phyloP scores from a whole-genome alignment of 2,888 invertebrate species.

The Brachyptera putata region DNA sequence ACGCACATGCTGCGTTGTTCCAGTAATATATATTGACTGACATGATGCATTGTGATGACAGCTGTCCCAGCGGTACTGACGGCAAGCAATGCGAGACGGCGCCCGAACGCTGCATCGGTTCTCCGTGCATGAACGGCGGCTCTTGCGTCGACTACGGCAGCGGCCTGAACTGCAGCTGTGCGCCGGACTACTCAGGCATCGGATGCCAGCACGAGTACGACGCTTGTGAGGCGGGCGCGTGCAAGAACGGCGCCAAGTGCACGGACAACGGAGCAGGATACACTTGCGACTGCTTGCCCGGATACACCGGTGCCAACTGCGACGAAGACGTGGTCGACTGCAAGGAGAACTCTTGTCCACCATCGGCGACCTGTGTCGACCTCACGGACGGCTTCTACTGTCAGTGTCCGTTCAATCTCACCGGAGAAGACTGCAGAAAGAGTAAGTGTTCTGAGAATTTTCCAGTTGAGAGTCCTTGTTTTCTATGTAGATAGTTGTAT shows the following conservation, averaged over 20 bases:
- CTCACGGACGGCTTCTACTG: constrained; percentile 88
- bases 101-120: constrained; percentile 89
- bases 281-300: constrained; percentile 80
- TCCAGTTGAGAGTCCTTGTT: too few species aligned
- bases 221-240: constrained; percentile 84
- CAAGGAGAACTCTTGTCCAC: constrained; percentile 89
- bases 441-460: constrained; percentile 65
- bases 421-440: constrained; percentile 94
- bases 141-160: constrained; percentile 95
- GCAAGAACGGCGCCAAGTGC: constrained; percentile 90
- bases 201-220: constrained; percentile 94
- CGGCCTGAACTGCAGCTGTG: constrained; percentile 90
- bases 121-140: constrained; percentile 94
- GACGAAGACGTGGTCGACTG: constrained; percentile 89
- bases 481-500: too few species aligned
- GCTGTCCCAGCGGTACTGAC: constrained; percentile 91
- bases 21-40: too few species aligned
- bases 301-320: constrained; percentile 70
- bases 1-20: too few species aligned
- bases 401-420: constrained; percentile 94
- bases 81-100: constrained; percentile 96
- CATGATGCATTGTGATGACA: too few species aligned
- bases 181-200: constrained; percentile 76
- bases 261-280: constrained; percentile 81
- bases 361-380: constrained; percentile 89